Conservation (phyloP, 2,888 invertebrate species). For the Thereva nobilitata region DNA sequence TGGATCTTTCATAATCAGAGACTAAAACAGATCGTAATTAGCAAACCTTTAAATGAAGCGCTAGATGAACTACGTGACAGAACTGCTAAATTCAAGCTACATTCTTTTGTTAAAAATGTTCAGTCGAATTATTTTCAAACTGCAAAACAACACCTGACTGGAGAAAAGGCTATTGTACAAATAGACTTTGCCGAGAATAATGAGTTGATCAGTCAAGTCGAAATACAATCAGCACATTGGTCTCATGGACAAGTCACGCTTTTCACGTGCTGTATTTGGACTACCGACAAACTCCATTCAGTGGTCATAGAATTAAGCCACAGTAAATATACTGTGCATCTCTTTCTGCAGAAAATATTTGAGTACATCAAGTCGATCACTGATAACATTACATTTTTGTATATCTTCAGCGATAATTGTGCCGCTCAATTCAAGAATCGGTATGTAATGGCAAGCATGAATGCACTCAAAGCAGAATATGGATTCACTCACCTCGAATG, state of each 20-base stretch:
- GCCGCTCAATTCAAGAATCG: slow-evolving; percentile 44
- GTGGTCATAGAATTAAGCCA: slow-evolving; percentile 27
- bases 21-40: too few species aligned
- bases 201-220: too few species aligned
- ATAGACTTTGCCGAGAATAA: too few species aligned
- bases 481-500: slow-evolving; percentile 42
- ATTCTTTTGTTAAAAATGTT: too few species aligned
- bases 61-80: too few species aligned
- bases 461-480: slow-evolving; percentile 42
- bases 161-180: too few species aligned
- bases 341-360: slow-evolving; percentile 17
- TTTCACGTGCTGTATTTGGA: slow-evolving; percentile 24
- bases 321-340: neutral
- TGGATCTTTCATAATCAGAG: too few species aligned
- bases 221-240: too few species aligned
- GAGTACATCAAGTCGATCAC: slow-evolving; percentile 40
- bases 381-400: slow-evolving; percentile 39
- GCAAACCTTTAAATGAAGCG: too few species aligned
- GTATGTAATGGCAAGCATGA: slow-evolving; percentile 44
- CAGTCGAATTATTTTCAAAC: too few species aligned
- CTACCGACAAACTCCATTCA: slow-evolving; percentile 19
- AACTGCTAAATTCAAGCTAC: too few species aligned
- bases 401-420: slow-evolving; percentile 42
- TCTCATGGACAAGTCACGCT: slow-evolving; percentile 22
- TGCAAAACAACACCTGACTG: too few species aligned